Evolutionary conservation across 2,113 vertebrate species (phyloP), one percentile per base, ranked within the genome.

Genomic region (Pangasianodon hypophthalmus): DNA sequence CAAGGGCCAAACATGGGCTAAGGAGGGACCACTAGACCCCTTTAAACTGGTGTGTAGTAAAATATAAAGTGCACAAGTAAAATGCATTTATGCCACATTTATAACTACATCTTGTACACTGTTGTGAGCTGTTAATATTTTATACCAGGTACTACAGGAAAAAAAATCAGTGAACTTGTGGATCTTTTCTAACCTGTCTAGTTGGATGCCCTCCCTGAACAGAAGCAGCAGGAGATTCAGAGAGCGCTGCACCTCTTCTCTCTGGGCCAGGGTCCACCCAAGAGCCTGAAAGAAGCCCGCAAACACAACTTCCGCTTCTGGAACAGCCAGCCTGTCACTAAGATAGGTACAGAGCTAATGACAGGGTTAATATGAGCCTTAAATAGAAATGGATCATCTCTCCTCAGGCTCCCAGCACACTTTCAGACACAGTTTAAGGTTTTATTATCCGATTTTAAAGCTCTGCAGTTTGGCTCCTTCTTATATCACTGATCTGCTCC

Each of bases 211-310:
- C 95, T 99, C 87, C 97, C 98, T 0, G 97, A 97, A 89, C 96
- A 97, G 92, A 97, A 98, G 95, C 98, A 99, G 94, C 98, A 99
- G 93, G 98, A 99, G 95, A 98, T 99, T 95, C 98, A 98, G 92
- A 98, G 96, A 94, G 98, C 98, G 91, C 98, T 99, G n/a, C 98
- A 98, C 91, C 96, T 99, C 89, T 99, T 99, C 94, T 98, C 97
- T 13, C 94, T 98, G 69, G 97, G 97, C 46, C 96, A 97, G 75
- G 96, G 95, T 37, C 96, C 96, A 92, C 98, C 98, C 90, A 99
- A 96, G 91, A 99, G 96, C 81, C 95, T 99, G 96, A 97, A 97
- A 91, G 97, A 99, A 91, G 98, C 98, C 91, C 97, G 94, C 91
- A 97, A 96, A 90, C 96, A 97, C 90, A 97, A 95, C 93, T 99